Percentiles rank a stretch among this genome's conserved stretches.
Conservation (phyloP, 2,888 invertebrate genomes). For the Eudemis profundana region DNA sequence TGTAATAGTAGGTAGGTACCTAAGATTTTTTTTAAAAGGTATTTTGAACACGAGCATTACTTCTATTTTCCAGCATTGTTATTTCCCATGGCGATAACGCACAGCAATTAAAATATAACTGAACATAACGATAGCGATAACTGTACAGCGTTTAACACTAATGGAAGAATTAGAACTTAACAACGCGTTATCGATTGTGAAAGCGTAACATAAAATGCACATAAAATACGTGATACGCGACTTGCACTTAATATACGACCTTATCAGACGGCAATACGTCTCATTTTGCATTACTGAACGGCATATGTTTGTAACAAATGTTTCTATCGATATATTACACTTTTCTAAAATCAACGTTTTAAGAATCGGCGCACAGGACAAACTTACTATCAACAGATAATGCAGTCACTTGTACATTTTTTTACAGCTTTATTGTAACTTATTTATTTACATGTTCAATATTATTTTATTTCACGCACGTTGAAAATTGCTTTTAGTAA, state of each 20-base stretch:
- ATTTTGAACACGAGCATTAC: constrained; percentile 16
- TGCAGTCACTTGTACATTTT: too few species aligned
- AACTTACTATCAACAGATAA: not conserved
- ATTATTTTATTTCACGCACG: too few species aligned
- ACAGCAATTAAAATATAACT: constrained; percentile 35
- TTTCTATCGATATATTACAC: constrained; percentile 19
- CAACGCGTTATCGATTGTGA: constrained; percentile 36
- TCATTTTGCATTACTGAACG: constrained; percentile 13
- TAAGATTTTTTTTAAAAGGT: too few species aligned
- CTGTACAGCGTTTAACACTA: constrained; percentile 69
- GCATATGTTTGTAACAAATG: not conserved
- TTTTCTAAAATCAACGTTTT: not conserved
- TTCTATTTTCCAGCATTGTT: constrained; percentile 10
- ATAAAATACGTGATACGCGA: constrained; percentile 43
- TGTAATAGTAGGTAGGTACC: too few species aligned
- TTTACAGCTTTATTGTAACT: too few species aligned
- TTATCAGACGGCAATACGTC: not conserved
- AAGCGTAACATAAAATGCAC: constrained; percentile 55
- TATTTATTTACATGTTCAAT: too few species aligned
- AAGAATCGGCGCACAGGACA: not conserved
- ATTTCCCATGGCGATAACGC: constrained; percentile 48
- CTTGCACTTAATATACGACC: constrained; percentile 5
- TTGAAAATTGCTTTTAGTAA: too few species aligned
- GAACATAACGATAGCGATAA: constrained; percentile 59
- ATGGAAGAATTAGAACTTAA: constrained; percentile 74